phyloP scores from a whole-genome alignment of 2,113 vertebrate genomes.

The Petaurus breviceps region DNA sequence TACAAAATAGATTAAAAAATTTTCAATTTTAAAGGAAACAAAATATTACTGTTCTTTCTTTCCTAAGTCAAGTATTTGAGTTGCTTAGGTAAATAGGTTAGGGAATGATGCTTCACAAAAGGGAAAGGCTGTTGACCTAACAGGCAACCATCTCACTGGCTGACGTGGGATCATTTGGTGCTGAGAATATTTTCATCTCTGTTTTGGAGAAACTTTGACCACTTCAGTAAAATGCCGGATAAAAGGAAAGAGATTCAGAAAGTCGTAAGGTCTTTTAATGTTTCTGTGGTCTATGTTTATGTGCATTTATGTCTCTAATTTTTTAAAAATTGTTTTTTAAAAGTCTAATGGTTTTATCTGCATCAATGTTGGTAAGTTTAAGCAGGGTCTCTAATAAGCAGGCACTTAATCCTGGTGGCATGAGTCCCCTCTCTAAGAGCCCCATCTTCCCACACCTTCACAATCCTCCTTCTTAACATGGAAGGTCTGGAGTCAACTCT shows the following conservation, averaged over 20 bases:
- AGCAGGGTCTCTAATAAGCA: not conserved
- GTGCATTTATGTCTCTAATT: not conserved
- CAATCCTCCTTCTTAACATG: not conserved
- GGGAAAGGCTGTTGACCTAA: not conserved
- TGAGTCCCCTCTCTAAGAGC: not conserved
- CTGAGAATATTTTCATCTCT: not conserved
- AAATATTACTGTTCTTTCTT: not conserved
- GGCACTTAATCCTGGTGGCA: not conserved
- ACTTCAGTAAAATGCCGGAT: not conserved
- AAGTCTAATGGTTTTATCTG: not conserved
- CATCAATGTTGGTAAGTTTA: not conserved
- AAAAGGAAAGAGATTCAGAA: not conserved
- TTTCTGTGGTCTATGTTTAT: not conserved
- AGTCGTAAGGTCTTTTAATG: not conserved
- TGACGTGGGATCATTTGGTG: not conserved
- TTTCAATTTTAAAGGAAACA: not conserved
- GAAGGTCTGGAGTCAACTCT: not conserved
- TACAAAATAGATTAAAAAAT: not conserved
- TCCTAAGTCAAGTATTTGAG: not conserved
- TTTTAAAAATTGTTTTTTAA: not conserved
- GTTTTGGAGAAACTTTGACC: not conserved
- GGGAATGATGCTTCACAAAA: not conserved
- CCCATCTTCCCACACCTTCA: not conserved
- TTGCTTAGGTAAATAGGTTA: not conserved
- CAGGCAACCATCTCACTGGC: not conserved